Evolutionary conservation across 2,888 invertebrate genomes (phyloP), one percentile per base, ranked within the genome.

Genomic region (Pterobdella sp.): DNA sequence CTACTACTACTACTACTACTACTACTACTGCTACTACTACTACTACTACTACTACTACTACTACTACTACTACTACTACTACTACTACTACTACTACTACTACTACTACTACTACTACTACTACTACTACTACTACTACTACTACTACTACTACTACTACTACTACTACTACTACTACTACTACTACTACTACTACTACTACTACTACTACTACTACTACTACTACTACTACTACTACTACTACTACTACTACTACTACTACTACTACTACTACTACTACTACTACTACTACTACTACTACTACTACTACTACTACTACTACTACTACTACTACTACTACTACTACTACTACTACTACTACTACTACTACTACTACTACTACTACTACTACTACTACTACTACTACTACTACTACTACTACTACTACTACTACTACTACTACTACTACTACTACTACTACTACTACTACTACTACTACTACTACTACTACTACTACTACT

Each of bases 41-140:
- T 56, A 56, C 60, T 56, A 56, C 60, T 56, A 56, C 60, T 56
- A 56, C 60, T 56, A 56, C 60, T 56, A 56, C 60, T 56, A 56
- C 60, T 56, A 56, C 60, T 56, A 56, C 60, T 18, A 56, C 60
- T 56, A 56, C 60, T 56, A 56, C 60, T 56, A 56, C 60, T 56
- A 56, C 60, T 56, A 56, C 60, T 56, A 56, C 60, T 56, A 56
- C 60, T 56, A 56, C 60, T 56, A 56, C 60, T 56, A 56, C 60
- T 56, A 56, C 60, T 56, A 56, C 60, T 56, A 56, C 60, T 56
- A 56, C 60, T 56, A 56, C 60, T 56, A 56, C 60, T 56, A 56
- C 60, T 56, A 56, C n/a, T 18, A 56, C 60, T n/a, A 56, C 60
- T 56, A 56, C 60, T 56, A 56, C 60, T 56, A 56, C 60, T 56